These are phyloP conservation scores for Indicator indicator DNA, from an alignment of 2,113 vertebrate genomes.

Conservation along the genomic window DNA sequence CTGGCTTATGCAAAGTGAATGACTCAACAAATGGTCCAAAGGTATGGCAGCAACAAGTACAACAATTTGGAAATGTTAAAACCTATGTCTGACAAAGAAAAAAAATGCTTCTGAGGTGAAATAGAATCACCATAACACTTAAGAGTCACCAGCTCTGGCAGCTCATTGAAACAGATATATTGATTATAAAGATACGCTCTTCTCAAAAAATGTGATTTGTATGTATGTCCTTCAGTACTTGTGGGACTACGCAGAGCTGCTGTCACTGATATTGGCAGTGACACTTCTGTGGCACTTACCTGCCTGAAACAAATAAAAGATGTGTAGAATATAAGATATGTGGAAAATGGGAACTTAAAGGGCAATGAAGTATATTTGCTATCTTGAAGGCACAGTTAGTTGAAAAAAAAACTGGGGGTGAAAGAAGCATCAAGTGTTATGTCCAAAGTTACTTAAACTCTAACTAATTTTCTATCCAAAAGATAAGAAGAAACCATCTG, in stretches of 20 bases:
- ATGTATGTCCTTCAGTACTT: neutral
- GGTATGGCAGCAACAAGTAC: neutral
- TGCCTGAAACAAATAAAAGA: conserved; percentile 15
- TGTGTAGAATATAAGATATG: neutral
- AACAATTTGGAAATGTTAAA: neutral
- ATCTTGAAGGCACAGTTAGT: neutral
- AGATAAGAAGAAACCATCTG: neutral
- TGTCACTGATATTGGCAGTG: neutral
- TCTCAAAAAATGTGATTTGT: neutral
- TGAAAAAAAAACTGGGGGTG: neutral
- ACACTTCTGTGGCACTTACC: neutral
- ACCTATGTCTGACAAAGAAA: neutral
- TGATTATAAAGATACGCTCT: neutral
- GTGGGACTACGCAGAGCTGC: neutral
- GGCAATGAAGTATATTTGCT: neutral
- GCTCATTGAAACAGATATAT: neutral
- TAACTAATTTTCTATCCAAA: neutral
- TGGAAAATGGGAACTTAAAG: conserved; percentile 20
- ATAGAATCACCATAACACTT: neutral
- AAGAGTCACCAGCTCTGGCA: neutral
- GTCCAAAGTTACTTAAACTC: neutral
- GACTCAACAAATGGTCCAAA: neutral
- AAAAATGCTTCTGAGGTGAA: neutral
- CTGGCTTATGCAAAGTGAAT: neutral
- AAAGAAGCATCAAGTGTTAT: neutral